Conservation (phyloP, 1,140 invertebrate genomes). For the Phenacoccus solenopsis region DNA sequence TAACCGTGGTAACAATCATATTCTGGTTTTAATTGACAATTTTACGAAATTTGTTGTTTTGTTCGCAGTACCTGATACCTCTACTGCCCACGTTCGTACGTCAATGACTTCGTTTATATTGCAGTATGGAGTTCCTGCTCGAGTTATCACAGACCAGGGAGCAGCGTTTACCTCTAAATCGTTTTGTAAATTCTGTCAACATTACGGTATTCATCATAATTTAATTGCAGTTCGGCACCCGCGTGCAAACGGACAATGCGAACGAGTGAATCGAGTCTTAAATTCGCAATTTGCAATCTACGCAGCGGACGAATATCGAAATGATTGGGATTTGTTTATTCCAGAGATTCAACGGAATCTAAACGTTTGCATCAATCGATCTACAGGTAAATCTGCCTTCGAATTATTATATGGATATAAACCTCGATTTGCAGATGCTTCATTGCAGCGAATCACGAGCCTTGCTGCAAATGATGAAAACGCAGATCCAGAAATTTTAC, state of each 20-base stretch:
- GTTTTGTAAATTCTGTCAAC: background rate
- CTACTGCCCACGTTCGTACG: background rate
- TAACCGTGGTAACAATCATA: background rate
- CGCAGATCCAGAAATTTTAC: too few species aligned
- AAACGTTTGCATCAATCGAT: too few species aligned
- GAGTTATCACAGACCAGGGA: background rate
- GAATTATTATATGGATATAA: too few species aligned
- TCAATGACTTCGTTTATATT: background rate
- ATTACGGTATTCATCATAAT: background rate
- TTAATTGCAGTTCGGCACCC: background rate
- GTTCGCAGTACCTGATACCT: too few species aligned
- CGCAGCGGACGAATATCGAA: too few species aligned
- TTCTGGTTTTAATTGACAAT: background rate
- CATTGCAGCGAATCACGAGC: too few species aligned
- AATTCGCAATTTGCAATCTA: too few species aligned
- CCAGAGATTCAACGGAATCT: too few species aligned
- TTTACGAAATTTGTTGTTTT: background rate
- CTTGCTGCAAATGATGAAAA: too few species aligned
- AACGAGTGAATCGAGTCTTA: background rate
- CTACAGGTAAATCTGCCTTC: too few species aligned
- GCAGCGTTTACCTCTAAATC: background rate
- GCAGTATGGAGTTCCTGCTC: background rate
- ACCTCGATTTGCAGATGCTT: too few species aligned
- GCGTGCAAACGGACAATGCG: background rate
- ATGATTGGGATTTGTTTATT: too few species aligned